Conservation (phyloP, 1,140 invertebrate species). For the Amphibalanus amphitrite region DNA sequence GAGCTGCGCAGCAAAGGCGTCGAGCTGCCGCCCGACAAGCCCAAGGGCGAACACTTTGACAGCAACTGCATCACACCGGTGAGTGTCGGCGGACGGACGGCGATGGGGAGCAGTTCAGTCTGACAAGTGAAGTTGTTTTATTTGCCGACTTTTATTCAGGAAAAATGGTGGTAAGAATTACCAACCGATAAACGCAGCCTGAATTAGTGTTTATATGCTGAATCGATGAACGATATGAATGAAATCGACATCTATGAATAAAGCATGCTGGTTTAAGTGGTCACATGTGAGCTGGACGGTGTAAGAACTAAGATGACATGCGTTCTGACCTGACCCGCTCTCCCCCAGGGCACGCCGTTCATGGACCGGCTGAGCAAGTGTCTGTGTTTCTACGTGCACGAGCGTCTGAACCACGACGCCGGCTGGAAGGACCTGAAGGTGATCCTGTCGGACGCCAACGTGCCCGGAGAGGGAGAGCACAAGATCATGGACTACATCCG, state of each 20-base stretch:
- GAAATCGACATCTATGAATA: too few relatives aligned
- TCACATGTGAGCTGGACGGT: too few relatives aligned
- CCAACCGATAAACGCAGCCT: too few relatives aligned
- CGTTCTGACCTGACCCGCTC: too few relatives aligned
- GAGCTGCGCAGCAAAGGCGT: constrained; percentile 24
- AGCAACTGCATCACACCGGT: constrained; percentile 96
- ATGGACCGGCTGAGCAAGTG: constrained; percentile 89
- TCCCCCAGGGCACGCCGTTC: constrained; percentile 71
- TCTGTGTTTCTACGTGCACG: constrained; percentile 91
- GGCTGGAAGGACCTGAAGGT: constrained; percentile 89
- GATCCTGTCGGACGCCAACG: constrained; percentile 95
- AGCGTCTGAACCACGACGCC: constrained; percentile 81
- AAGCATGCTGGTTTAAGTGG: too few relatives aligned
- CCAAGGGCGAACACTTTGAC: constrained; percentile 86
- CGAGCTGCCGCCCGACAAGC: constrained; percentile 71
- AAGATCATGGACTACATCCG: constrained; percentile 99
- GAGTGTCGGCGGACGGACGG: constrained; percentile 16
- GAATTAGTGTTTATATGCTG: too few relatives aligned
- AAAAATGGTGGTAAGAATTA: too few relatives aligned
- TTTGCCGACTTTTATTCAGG: too few relatives aligned
- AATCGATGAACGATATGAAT: too few relatives aligned
- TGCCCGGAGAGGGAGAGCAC: constrained; percentile 96
- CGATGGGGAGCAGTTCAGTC: too few relatives aligned
- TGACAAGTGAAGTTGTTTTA: too few relatives aligned
- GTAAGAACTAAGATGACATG: too few relatives aligned